Percentiles rank a stretch among this genome's conserved stretches.
phyloP scores from a whole-genome alignment of 2,113 vertebrate species.

The Clupea harengus region DNA sequence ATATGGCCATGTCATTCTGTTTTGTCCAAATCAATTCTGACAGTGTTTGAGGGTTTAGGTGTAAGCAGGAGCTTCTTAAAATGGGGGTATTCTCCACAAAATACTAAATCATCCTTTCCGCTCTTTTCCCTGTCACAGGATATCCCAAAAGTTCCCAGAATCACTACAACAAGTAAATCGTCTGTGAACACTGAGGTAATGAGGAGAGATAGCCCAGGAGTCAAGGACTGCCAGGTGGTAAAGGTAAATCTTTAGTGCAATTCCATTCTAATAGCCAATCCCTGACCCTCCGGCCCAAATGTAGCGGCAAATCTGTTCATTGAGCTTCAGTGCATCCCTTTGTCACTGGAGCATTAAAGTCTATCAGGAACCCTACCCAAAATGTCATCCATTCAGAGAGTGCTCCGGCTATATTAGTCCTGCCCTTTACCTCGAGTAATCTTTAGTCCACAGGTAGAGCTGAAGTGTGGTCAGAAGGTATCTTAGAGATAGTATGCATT shows the following conservation, averaged over 20 bases:
- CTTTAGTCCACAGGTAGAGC: background rate
- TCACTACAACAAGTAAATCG: constrained; percentile 66
- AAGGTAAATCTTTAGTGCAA: constrained; percentile 66
- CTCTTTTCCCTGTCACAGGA: constrained; percentile 58
- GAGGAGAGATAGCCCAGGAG: constrained; percentile 64
- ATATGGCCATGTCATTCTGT: background rate
- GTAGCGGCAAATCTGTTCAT: constrained; percentile 51
- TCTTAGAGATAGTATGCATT: background rate
- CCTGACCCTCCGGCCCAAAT: constrained; percentile 52
- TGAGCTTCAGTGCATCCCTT: constrained; percentile 43
- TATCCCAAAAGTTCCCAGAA: constrained; percentile 74
- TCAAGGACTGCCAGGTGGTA: constrained; percentile 70
- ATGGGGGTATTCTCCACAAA: background rate
- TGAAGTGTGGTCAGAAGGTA: background rate
- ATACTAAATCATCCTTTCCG: constrained; percentile 27
- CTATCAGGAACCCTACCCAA: constrained; percentile 33
- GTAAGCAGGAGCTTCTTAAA: background rate
- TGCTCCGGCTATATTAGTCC: background rate
- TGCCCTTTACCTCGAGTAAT: background rate
- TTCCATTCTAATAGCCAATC: constrained; percentile 53
- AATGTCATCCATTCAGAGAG: constrained; percentile 26
- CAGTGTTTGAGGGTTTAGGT: background rate
- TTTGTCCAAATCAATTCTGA: background rate
- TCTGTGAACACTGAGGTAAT: constrained; percentile 57
- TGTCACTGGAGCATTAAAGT: constrained; percentile 29